phyloP scores from a whole-genome alignment of 2,888 invertebrate species.

The Pyrrhia umbra region DNA sequence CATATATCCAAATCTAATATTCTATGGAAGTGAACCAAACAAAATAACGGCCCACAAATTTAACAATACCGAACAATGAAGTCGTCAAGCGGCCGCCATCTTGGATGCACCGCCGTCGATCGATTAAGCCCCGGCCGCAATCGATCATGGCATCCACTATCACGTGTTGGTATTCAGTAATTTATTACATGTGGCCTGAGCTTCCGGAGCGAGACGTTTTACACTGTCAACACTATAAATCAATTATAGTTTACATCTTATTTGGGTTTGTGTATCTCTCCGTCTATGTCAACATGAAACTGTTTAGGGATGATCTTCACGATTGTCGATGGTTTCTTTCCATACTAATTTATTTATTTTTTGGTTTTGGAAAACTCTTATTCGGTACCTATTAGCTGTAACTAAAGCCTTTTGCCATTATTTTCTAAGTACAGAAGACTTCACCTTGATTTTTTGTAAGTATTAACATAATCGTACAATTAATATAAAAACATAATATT shows the following conservation, averaged over 20 bases:
- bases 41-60: slow-evolving; percentile 55
- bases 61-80: slow-evolving; percentile 75
- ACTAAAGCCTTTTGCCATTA: too few species aligned
- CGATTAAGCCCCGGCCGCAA: slow-evolving; percentile 73
- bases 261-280: slow-evolving; percentile 60
- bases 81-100: slow-evolving; percentile 74
- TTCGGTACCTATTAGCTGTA: too few species aligned
- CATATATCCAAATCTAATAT: background rate
- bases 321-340: background rate
- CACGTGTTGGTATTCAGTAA: slow-evolving; percentile 76
- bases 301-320: slow-evolving; percentile 9
- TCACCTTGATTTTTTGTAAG: too few species aligned
- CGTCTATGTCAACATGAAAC: slow-evolving; percentile 43
- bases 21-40: slow-evolving; percentile 3
- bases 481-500: too few species aligned
- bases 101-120: slow-evolving; percentile 75
- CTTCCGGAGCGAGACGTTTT: slow-evolving; percentile 79
- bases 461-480: too few species aligned
- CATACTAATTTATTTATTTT: too few species aligned
- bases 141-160: slow-evolving; percentile 80
- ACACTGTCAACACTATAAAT: slow-evolving; percentile 87
- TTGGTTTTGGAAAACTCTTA: too few species aligned
- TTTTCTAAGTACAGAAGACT: too few species aligned
- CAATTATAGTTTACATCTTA: slow-evolving; percentile 84
- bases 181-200: slow-evolving; percentile 85